Conservation (phyloP, 2,888 invertebrate species). For the Syritta pipiens region DNA sequence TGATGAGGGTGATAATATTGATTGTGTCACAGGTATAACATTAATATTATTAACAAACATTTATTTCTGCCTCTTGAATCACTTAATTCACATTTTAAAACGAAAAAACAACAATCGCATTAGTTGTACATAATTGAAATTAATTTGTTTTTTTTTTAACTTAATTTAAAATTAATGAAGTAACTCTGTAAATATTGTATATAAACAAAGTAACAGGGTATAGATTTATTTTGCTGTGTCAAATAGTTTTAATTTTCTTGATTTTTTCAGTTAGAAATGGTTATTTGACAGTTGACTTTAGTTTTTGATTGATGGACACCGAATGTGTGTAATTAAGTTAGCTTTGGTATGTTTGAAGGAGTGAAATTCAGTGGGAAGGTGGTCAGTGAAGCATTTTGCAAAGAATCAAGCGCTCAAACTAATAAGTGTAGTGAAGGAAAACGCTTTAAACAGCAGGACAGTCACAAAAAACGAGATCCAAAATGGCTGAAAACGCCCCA, state of each 20-base stretch:
- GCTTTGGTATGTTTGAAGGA: constrained; percentile 13
- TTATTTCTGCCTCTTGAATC: background rate
- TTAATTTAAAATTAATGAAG: constrained; percentile 40
- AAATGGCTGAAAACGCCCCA: too few species aligned
- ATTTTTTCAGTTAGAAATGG: background rate
- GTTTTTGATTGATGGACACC: constrained; percentile 1
- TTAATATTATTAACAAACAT: constrained; percentile 60
- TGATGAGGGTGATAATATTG: constrained; percentile 70
- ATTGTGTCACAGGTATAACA: constrained; percentile 78
- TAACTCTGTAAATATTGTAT: constrained; percentile 56
- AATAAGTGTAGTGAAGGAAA: too few species aligned
- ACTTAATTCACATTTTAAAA: constrained; percentile 36
- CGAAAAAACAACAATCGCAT: constrained; percentile 13
- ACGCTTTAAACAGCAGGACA: too few species aligned
- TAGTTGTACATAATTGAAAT: constrained; percentile 41
- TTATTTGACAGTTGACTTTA: constrained; percentile 13
- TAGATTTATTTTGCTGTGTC: constrained; percentile 11
- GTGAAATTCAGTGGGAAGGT: background rate
- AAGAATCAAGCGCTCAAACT: background rate
- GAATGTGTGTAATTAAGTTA: background rate
- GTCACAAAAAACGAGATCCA: too few species aligned
- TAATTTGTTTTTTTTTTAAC: constrained; percentile 2
- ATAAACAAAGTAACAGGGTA: constrained; percentile 47
- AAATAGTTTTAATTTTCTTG: background rate
- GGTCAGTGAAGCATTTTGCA: background rate